Percentiles rank a stretch among this genome's conserved stretches.
Evolutionary conservation across 2,797 vertebrate species (phyloP).

Genomic region (Falco rusticolus): DNA sequence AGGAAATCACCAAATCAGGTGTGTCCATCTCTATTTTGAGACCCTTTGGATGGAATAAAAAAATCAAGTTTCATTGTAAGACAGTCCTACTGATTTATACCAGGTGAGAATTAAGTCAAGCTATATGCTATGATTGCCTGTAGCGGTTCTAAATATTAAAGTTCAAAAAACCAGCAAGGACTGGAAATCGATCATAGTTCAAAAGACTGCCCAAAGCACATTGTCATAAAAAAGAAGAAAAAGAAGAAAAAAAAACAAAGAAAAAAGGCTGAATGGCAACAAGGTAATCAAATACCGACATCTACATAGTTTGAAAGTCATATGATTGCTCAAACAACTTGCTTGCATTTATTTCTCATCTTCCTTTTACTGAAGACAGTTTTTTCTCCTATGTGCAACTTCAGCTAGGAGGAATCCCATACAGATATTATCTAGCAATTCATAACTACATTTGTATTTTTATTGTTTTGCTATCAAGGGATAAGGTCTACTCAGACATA

Average conservation of each 20-base stretch:
- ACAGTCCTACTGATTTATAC: background rate
- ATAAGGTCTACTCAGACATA: constrained; percentile 50
- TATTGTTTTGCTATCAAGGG: constrained; percentile 19
- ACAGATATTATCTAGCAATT: constrained; percentile 24
- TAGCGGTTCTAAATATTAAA: background rate
- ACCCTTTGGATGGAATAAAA: background rate
- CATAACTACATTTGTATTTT: constrained; percentile 25
- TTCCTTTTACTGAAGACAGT: background rate
- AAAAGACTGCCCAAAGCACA: background rate
- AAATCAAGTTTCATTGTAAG: background rate
- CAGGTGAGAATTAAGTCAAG: background rate
- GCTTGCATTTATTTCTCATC: constrained; percentile 20
- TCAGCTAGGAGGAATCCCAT: constrained; percentile 11
- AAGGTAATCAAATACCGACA: background rate
- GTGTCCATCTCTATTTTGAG: background rate
- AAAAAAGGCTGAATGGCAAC: background rate
- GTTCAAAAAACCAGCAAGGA: background rate
- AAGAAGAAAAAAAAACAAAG: background rate
- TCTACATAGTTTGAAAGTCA: background rate
- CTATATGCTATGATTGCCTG: background rate
- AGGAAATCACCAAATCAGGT: background rate
- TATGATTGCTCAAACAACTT: background rate
- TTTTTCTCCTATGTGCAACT: background rate
- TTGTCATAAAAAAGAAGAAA: background rate
- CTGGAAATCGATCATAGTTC: background rate